Percentiles rank a stretch among this genome's conserved stretches.
phyloP scores from a whole-genome alignment of 2,113 vertebrate species.

The Myocastor coypus region DNA sequence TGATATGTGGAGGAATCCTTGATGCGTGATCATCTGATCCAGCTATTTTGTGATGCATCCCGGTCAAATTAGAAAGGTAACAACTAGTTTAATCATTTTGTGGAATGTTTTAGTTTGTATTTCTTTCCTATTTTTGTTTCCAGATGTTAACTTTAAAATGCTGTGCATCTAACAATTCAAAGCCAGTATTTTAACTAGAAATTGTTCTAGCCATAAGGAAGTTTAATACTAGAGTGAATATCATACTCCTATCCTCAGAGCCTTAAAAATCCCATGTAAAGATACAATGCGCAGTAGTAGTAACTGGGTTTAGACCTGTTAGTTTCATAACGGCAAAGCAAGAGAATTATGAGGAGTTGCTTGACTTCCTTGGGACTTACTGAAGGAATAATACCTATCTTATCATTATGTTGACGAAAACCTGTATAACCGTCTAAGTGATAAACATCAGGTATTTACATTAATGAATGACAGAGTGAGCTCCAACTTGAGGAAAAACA shows the following conservation, averaged over 20 bases:
- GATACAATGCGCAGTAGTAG: neutral
- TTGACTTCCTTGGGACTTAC: neutral
- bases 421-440: neutral
- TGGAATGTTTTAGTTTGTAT: neutral
- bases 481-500: neutral
- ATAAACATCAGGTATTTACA: neutral
- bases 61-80: neutral
- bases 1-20: neutral
- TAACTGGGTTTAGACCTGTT: neutral
- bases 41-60: neutral
- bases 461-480: neutral
- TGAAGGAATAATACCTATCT: neutral
- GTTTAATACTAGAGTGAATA: neutral
- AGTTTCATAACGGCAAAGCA: neutral
- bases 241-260: neutral
- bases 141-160: conserved; percentile 25
- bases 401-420: neutral
- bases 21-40: neutral
- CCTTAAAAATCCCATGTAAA: conserved; percentile 6
- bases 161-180: conserved; percentile 29
- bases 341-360: neutral
- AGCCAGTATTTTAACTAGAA: conserved; percentile 51
- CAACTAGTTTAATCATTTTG: conserved; percentile 5
- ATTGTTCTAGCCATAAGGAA: conserved; percentile 11
- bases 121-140: conserved; percentile 57